Evolutionary conservation across 2,113 vertebrate genomes (phyloP).

Genomic region (Eidolon helvum): DNA sequence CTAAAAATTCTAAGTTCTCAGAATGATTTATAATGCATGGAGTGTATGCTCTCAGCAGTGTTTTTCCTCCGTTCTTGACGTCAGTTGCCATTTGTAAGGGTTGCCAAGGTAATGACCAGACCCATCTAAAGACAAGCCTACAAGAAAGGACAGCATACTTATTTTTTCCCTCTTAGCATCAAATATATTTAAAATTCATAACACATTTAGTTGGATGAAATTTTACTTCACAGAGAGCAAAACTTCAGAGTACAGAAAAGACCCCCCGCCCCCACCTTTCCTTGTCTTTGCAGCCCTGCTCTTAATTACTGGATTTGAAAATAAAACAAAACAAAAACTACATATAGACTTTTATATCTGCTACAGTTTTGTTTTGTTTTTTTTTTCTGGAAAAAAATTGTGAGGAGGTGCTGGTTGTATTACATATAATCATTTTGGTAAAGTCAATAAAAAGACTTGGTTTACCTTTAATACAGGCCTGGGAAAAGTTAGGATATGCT

Average conservation of each 20-base stretch:
- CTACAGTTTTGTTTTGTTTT: neutral
- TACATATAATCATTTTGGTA: constrained; percentile 14
- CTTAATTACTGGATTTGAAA: neutral
- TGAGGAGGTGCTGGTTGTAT: neutral
- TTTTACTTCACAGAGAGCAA: constrained; percentile 77
- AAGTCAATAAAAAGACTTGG: neutral
- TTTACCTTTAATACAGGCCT: neutral
- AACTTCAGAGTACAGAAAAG: constrained; percentile 77
- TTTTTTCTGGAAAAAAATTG: neutral
- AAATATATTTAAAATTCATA: constrained; percentile 82
- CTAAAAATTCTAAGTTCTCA: constrained; percentile 70
- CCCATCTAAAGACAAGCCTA: constrained; percentile 89
- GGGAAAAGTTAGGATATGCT: neutral
- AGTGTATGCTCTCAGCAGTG: constrained; percentile 86
- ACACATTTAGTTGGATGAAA: constrained; percentile 79
- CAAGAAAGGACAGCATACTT: constrained; percentile 86
- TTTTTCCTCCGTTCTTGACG: constrained; percentile 93
- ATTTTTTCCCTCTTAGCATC: constrained; percentile 88
- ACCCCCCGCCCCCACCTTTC: neutral
- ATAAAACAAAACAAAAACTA: neutral
- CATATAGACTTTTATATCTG: neutral
- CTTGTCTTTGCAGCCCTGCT: neutral
- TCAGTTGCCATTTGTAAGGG: constrained; percentile 93
- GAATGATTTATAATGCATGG: constrained; percentile 91
- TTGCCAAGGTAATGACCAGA: constrained; percentile 93